phyloP scores from a whole-genome alignment of 1,140 invertebrate species.

The Drosophila tristis region DNA sequence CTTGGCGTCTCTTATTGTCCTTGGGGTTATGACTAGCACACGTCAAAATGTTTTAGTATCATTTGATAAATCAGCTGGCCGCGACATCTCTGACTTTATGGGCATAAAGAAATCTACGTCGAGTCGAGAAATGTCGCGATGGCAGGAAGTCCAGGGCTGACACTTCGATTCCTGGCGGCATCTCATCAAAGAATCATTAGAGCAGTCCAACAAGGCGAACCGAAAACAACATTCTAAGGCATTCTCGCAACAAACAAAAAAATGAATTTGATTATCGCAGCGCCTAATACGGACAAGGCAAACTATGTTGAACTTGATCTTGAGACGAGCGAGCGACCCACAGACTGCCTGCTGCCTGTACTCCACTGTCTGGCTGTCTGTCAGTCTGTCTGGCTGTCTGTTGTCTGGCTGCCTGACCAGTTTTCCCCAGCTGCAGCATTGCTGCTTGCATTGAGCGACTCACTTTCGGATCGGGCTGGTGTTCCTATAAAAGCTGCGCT shows the following conservation, averaged over 20 bases:
- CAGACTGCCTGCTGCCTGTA: constrained; percentile 23
- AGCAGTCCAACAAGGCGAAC: constrained; percentile 44
- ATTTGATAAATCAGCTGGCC: constrained; percentile 68
- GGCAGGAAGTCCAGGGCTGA: constrained; percentile 57
- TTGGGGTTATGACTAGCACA: constrained; percentile 51
- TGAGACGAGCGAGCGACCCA: constrained; percentile 57
- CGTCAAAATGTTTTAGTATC: constrained; percentile 61
- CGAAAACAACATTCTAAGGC: constrained; percentile 48
- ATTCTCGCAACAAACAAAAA: constrained; percentile 27
- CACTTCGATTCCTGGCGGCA: constrained; percentile 21
- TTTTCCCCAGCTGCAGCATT: constrained; percentile 46
- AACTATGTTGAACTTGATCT: constrained; percentile 79
- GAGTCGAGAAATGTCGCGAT: too few relatives aligned
- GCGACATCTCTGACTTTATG: constrained; percentile 60
- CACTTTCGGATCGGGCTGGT: constrained; percentile 54
- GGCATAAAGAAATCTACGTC: constrained; percentile 22
- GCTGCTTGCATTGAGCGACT: constrained; percentile 70
- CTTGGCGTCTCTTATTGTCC: constrained; percentile 55
- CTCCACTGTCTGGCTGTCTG: constrained; percentile 1
- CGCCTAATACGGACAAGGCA: constrained; percentile 71
- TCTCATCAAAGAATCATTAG: constrained; percentile 12
- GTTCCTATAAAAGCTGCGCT: constrained; percentile 64
- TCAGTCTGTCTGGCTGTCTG: constrained; percentile 11
- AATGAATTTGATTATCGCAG: constrained; percentile 46
- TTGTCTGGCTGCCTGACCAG: constrained; percentile 49